phyloP scores from a whole-genome alignment of 2,797 vertebrate genomes.

The Aldrovandia affinis region DNA sequence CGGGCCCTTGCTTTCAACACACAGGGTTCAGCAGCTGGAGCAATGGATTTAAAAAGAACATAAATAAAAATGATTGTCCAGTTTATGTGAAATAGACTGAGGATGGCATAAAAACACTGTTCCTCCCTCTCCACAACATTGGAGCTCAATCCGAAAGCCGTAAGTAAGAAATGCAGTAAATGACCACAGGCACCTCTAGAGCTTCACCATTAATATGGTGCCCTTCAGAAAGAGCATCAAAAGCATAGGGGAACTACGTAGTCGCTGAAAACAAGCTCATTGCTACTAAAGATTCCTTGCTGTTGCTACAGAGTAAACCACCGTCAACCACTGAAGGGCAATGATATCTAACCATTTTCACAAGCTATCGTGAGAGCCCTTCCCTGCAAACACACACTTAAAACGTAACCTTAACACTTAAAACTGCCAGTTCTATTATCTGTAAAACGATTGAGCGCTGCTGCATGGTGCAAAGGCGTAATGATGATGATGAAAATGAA shows the following conservation, averaged over 20 bases:
- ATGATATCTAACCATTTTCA: constrained; percentile 23
- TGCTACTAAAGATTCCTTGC: neutral
- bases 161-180: neutral
- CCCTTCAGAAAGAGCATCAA: neutral
- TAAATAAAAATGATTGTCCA: neutral
- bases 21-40: neutral
- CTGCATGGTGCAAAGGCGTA: neutral
- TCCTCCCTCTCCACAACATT: too few relatives aligned
- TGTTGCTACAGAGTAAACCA: neutral
- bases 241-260: neutral
- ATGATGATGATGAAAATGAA: constrained; percentile 25
- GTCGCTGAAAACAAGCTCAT: neutral
- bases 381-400: constrained; percentile 14
- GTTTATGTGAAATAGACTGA: neutral
- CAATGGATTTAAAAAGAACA: neutral
- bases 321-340: neutral
- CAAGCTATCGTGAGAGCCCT: neutral
- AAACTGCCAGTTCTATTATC: constrained; percentile 37
- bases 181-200: neutral
- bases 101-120: too few relatives aligned
- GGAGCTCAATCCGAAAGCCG: too few relatives aligned
- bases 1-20: neutral
- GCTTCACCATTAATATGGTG: neutral
- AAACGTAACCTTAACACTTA: constrained; percentile 35
- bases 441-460: constrained; percentile 26